Percentiles rank a stretch among this genome's conserved stretches.
phyloP scores from a whole-genome alignment of 2,113 vertebrate species.

The Cephalopholis sonnerati region DNA sequence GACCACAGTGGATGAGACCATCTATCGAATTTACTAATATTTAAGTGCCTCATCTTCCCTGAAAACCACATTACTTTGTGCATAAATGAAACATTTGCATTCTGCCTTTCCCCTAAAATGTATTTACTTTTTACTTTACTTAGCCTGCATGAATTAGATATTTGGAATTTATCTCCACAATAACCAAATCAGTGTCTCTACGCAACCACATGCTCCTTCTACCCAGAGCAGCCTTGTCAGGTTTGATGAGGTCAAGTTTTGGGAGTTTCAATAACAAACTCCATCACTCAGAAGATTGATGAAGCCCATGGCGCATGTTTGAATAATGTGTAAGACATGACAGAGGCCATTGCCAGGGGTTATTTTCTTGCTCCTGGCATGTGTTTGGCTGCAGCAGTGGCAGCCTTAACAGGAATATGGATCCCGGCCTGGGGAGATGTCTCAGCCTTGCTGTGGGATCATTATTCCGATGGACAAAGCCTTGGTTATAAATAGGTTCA shows the following conservation, averaged over 20 bases:
- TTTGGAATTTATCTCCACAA: conserved; percentile 60
- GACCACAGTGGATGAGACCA: conserved; percentile 73
- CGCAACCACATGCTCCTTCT: neutral
- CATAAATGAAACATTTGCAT: conserved; percentile 83
- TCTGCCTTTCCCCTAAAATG: conserved; percentile 59
- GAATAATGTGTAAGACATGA: conserved; percentile 69
- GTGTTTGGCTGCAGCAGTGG: conserved; percentile 63
- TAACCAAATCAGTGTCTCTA: conserved; percentile 48
- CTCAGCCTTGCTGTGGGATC: conserved; percentile 75
- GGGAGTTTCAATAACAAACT: conserved; percentile 38
- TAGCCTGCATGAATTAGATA: conserved; percentile 67
- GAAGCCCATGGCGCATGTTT: conserved; percentile 47
- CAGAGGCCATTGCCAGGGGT: conserved; percentile 56
- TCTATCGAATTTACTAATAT: conserved; percentile 85
- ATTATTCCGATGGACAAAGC: conserved; percentile 82
- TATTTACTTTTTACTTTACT: conserved; percentile 68
- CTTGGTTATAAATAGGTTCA: conserved; percentile 83
- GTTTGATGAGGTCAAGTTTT: conserved; percentile 51
- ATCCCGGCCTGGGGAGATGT: conserved; percentile 79
- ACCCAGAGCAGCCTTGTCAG: conserved; percentile 32
- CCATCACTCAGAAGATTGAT: conserved; percentile 53
- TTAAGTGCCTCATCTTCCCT: conserved; percentile 83
- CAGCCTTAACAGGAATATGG: conserved; percentile 75
- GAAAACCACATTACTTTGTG: conserved; percentile 81
- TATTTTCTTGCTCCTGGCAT: conserved; percentile 63